Evolutionary conservation across 2,797 vertebrate species (phyloP), one percentile per base, ranked within the genome.

Genomic region (Champsocephalus gunnari): DNA sequence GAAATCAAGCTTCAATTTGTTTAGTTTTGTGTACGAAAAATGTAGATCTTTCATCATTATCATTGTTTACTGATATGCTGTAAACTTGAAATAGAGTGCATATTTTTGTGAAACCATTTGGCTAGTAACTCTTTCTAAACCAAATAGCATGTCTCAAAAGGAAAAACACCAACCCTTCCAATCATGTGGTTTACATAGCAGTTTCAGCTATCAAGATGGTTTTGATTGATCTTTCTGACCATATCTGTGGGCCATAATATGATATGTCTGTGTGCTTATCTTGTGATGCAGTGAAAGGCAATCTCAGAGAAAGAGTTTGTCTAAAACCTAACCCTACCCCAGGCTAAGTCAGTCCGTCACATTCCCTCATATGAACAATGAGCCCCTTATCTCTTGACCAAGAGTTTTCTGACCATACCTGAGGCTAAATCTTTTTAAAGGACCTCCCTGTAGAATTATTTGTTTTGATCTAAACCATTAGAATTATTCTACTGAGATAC

Each of bases 341-440:
- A 66, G 78, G 86, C 68, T 57, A 50, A 57, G 69, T 56, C 79
- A 78, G 66, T 68, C 82, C 66, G 16, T 71, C 79, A 74, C 32
- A 66, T 71, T 65, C 17, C 49, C 14, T 55, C 19, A 38, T 9
- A 17, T 58, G 32, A 72, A 75, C 62, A 77, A 72, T 58, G 59
- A 73, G 41, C 38, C 24, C 49, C 12, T 76, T 79, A 71, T 84
- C 50, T 85, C 55, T 65, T 34, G 16, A 65, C 45, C 9, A 34
- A 38, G 47, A 56, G 41, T 55, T 66, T 80, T 66, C 64, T 73
- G 55, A 69, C 45, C 34, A 19, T 0, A 77, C 81, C 73, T 69
- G 57, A 79, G 66, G 76, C 21, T 43, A 54, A 54, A 63, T 64
- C n/a, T 44, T 41, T 3, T 14, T 50, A 45, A 54, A 71, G 14